A percentile compares a stretch with the other conserved stretches of the same genome.
These are phyloP conservation scores for Sus cebifrons DNA, from an alignment of 2,797 vertebrate genomes.

Conservation along the genomic window DNA sequence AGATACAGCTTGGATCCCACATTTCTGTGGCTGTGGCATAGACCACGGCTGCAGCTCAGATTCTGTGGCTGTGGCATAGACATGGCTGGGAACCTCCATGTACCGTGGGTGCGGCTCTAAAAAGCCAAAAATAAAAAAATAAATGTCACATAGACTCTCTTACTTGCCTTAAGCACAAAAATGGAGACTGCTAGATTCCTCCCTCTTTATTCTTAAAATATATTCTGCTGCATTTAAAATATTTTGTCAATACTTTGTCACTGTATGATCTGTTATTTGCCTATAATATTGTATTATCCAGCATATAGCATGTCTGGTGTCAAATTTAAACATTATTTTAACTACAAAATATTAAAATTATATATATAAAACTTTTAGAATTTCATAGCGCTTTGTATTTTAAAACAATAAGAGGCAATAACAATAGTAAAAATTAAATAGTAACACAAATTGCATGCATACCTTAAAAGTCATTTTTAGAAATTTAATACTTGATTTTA, in stretches of 20 bases:
- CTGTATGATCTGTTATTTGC: not conserved
- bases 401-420: not conserved
- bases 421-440: not conserved
- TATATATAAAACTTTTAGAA: not conserved
- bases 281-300: not conserved
- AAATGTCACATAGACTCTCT: fast-evolving
- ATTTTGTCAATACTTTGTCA: not conserved
- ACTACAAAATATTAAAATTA: not conserved
- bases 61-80: no score
- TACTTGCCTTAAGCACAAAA: not conserved
- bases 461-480: not conserved
- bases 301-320: not conserved
- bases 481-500: constrained; percentile 37
- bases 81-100: no score
- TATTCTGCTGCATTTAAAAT: not conserved
- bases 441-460: not conserved
- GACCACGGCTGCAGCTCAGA: no score
- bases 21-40: no score
- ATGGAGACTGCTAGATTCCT: not conserved
- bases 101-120: no score
- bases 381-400: not conserved
- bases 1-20: no score
- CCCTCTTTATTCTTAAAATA: not conserved
- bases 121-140: no score
- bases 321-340: not conserved